Base-by-base conservation (phyloP, 1,140 invertebrate genomes). In the Zelostemma sp. region DNA sequence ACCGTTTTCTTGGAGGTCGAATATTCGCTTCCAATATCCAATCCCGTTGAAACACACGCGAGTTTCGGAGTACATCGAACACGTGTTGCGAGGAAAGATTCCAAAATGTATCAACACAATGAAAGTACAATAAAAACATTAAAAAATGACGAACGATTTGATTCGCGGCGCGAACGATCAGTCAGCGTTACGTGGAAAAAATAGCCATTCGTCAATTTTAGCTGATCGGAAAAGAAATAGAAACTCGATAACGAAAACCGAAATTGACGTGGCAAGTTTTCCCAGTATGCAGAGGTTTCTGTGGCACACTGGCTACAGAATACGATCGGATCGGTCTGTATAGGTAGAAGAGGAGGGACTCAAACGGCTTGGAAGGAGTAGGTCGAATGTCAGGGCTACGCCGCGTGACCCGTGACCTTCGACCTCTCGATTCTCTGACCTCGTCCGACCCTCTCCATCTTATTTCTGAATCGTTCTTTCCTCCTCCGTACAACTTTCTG, bases 361-460 rank as follows among this genome's bases (percentile, higher is more conserved):
- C 48, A 64, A 59, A 65, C 69, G 63, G 68, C 53, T 53, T 68
- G 73, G 77, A 72, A 77, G 73, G 79, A 76, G 75, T 76, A 81
- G 80, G 82, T 83, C 82, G 74, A 77, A 79, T 81, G 81, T 84
- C 83, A 84, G 79, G 82, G 82, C 78, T 82, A 82, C 76, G 77
- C 75, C 72, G 75, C 78, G 80, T 74, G 81, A 82, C 80, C 80
- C 76, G 72, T 75, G 80, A 83, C 81, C 80, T 77, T 45, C 73
- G 82, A 82, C 77, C 74, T 74, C 73, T 62, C 69, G 78, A 83
- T 73, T 77, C 74, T 70, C 63, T 68, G 74, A 78, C 76, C 78
- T 77, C 72, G 46, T 47, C 53, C 63, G 75, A 80, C 77, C 76
- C 67, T 72, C 64, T 46, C 65, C 65, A 72, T 70, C 62, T 68